phyloP scores from a whole-genome alignment of 2,888 invertebrate species.

The Orthosia cruda region DNA sequence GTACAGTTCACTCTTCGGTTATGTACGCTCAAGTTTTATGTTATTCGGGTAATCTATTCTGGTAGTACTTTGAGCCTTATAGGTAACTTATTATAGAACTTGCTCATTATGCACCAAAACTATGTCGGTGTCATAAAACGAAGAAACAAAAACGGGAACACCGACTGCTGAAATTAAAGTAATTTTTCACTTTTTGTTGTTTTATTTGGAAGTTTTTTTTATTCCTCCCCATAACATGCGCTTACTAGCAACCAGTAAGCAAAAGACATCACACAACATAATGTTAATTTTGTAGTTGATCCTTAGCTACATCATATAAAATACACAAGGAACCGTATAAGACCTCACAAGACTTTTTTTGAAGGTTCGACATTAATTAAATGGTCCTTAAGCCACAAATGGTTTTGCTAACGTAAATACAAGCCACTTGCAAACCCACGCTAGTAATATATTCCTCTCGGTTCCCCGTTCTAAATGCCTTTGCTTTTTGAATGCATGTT shows the following conservation, averaged over 20 bases:
- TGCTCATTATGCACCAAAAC: too few species aligned
- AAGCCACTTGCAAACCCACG: slow-evolving; percentile 54
- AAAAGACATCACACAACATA: background rate
- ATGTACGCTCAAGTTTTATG: too few species aligned
- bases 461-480: slow-evolving; percentile 31
- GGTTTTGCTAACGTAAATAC: slow-evolving; percentile 41
- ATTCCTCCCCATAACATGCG: background rate
- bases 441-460: slow-evolving; percentile 35
- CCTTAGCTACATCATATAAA: slow-evolving; percentile 41
- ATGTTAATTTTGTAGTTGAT: slow-evolving; percentile 1
- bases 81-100: too few species aligned
- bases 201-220: too few species aligned
- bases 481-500: slow-evolving; percentile 62
- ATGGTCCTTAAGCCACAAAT: slow-evolving; percentile 67
- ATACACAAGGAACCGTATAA: slow-evolving; percentile 66
- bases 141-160: too few species aligned
- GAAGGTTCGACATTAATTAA: slow-evolving; percentile 74
- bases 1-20: too few species aligned
- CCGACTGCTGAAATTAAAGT: too few species aligned
- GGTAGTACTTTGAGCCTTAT: too few species aligned
- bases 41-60: too few species aligned
- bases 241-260: background rate
- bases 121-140: too few species aligned
- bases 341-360: slow-evolving; percentile 67
- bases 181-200: too few species aligned